Base-by-base conservation (phyloP, 2,113 vertebrate species). In the Ivindomyrus marchei region DNA sequence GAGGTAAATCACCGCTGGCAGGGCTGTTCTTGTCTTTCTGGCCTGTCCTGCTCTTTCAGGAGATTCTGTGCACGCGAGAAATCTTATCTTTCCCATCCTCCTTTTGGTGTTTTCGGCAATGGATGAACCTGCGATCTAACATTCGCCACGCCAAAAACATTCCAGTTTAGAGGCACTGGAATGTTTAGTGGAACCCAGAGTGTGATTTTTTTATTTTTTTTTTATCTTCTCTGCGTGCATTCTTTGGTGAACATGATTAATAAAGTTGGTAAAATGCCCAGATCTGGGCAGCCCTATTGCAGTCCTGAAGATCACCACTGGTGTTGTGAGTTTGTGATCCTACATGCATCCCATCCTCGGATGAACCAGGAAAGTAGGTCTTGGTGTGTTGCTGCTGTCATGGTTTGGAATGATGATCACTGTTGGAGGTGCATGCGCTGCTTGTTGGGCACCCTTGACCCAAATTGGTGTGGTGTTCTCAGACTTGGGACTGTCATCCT, bases 1-100 rank as follows among this genome's bases (percentile, higher is more conserved):
- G 94, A 96, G 95, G 95, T 96, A 96, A 90, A 89, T 83, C 83
- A 9, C 83, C 39, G 36, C 27, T 88, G 56, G 1, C 27, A 21
- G 39, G 31, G 86, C 21, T 66, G 21, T 46, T 19, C 36, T 58
- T 46, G 56, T 24, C 87, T 62, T 45, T 39, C 53, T 88, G 49
- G 53, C 52, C 87, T 80, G 74, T 80, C 36, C 36, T 80, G 15
- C 36, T 80, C 74, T 42, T 80, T 42, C 74, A 42, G 36, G 13
- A 80, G 74, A 80, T 42, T 80, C 74, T 19, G 1, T 86, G 84
- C 84, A 86, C n/a, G 46, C 13, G 1, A n/a, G 45, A 42, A 86
- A 27, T 50, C 45, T 2, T 49, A 45, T 3, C 45, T 27, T 86
- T 86, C 47, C 46, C n/a, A 7, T 8, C 47, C 4, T 47, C 45